Conservation (phyloP, 1,140 invertebrate genomes). For the Agraylea sexmaculata region DNA sequence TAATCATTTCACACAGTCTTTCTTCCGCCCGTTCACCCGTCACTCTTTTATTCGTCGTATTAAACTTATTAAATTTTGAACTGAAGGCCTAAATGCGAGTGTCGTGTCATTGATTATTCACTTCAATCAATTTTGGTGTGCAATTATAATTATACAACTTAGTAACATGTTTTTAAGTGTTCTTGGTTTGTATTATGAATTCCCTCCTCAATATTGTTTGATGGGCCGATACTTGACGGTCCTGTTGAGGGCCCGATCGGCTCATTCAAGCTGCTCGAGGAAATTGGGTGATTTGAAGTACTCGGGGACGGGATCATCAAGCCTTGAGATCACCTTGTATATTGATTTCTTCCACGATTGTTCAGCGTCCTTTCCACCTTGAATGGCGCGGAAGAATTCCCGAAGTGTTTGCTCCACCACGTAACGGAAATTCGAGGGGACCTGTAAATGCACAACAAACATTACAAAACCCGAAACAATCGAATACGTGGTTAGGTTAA, state of each 20-base stretch:
- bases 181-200: constrained; percentile 29
- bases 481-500: not conserved
- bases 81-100: constrained; percentile 47
- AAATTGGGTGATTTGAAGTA: constrained; percentile 99
- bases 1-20: no score
- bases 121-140: constrained; percentile 33
- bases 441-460: constrained; percentile 50
- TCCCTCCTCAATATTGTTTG: constrained; percentile 8
- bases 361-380: constrained; percentile 89
- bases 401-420: constrained; percentile 94
- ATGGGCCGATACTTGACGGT: not conserved
- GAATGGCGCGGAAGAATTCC: constrained; percentile 97
- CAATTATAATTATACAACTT: no score
- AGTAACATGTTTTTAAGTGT: constrained; percentile 17
- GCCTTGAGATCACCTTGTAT: constrained; percentile 97
- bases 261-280: constrained; percentile 89
- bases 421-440: constrained; percentile 90
- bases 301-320: constrained; percentile 97
- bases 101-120: constrained; percentile 36
- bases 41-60: no score
- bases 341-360: constrained; percentile 99
- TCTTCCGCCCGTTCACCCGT: no score
- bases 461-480: not conserved
- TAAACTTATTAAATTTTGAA: constrained; percentile 46
- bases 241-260: no score